A percentile compares a stretch with the other conserved stretches of the same genome.
These are phyloP conservation scores for Tenthredo amoena DNA, from an alignment of 2,888 invertebrate species.

Conservation along the genomic window DNA sequence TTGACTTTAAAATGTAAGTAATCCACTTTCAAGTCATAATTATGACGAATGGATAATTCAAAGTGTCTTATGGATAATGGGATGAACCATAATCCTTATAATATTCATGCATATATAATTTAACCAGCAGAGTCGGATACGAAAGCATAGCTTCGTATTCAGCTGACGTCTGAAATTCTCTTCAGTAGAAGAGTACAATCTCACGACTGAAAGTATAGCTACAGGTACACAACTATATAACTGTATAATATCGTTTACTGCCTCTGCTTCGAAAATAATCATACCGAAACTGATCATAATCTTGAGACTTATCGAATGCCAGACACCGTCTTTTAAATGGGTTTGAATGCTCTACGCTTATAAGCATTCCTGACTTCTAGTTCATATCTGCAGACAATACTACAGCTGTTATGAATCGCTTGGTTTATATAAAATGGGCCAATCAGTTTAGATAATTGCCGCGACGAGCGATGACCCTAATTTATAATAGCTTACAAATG, in stretches of 20 bases:
- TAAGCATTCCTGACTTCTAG: not conserved
- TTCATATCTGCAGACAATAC: not conserved
- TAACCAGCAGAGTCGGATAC: not conserved
- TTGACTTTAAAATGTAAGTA: slow-evolving; percentile 2
- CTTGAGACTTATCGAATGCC: not conserved
- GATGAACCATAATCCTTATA: not conserved
- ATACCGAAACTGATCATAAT: not conserved
- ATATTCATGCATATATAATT: not conserved
- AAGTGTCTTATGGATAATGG: not conserved
- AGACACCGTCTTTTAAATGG: not conserved
- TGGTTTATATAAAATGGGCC: not conserved
- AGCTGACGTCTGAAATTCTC: not conserved
- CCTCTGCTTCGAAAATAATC: not conserved
- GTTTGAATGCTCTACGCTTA: not conserved
- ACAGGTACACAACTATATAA: not conserved
- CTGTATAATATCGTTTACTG: not conserved
- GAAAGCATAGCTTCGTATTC: not conserved
- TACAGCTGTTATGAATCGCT: not conserved
- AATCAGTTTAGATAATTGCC: not conserved
- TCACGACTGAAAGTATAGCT: not conserved
- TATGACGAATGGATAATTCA: not conserved
- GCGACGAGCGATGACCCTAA: not conserved
- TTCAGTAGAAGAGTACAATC: not conserved
- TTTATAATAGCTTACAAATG: not conserved
- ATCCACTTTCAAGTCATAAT: not conserved